These are phyloP conservation scores for Acanthopagrus latus DNA, from an alignment of 2,797 vertebrate genomes.

Conservation along the genomic window DNA sequence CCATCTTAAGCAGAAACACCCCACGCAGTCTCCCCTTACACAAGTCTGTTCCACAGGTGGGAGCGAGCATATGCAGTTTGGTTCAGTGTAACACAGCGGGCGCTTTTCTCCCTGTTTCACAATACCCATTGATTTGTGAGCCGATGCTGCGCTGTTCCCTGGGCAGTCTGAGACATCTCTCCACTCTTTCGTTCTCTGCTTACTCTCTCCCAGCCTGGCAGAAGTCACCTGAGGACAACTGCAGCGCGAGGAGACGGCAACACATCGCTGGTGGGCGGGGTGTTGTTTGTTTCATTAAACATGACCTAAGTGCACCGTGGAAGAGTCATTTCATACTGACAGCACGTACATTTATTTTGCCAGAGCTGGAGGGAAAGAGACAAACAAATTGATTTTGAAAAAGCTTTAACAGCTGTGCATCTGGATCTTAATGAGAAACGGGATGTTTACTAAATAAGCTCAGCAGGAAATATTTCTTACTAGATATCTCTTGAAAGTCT, in stretches of 20 bases:
- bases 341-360: conserved; percentile 50
- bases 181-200: conserved; percentile 35
- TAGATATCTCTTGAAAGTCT: conserved; percentile 40
- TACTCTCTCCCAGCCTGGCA: conserved; percentile 38
- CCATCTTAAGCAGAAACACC: conserved; percentile 14
- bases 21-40: conserved; percentile 14
- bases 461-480: conserved; percentile 56
- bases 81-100: conserved; percentile 47
- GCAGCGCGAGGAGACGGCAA: conserved; percentile 28
- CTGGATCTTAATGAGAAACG: conserved; percentile 63
- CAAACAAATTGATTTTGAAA: conserved; percentile 68
- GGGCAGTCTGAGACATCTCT: conserved; percentile 42
- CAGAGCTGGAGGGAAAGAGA: conserved; percentile 53
- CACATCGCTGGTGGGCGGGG: conserved; percentile 27
- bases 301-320: conserved; percentile 52
- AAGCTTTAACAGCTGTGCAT: conserved; percentile 55
- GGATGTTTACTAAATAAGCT: conserved; percentile 54
- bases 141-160: conserved; percentile 41
- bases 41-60: conserved; percentile 53
- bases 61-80: conserved; percentile 14
- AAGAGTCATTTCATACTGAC: conserved; percentile 48
- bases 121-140: conserved; percentile 64
- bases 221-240: conserved; percentile 68
- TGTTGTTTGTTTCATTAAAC: conserved; percentile 73
- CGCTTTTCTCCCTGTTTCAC: conserved; percentile 43